These are phyloP conservation scores for Phenacoccus solenopsis DNA, from an alignment of 1,140 invertebrate species.

Conservation along the genomic window DNA sequence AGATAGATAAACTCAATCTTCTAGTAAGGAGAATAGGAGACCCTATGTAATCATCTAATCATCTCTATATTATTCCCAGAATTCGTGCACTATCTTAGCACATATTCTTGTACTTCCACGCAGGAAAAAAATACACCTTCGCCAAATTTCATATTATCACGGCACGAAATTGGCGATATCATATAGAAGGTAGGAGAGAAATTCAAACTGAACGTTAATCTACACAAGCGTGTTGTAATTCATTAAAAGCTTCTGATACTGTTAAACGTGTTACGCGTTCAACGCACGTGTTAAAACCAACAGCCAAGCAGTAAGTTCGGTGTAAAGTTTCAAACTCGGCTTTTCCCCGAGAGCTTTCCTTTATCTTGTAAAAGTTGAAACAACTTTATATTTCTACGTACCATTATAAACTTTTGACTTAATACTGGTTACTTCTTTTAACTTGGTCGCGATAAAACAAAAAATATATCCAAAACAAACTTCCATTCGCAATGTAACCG, in stretches of 20 bases:
- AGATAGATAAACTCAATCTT: no score
- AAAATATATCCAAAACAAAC: neutral
- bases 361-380: conserved; percentile 15
- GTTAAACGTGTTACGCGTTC: conserved; percentile 10
- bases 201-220: conserved; percentile 6
- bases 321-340: conserved; percentile 13
- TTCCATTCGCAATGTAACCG: neutral
- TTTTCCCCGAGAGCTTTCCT: conserved; percentile 13
- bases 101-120: no score
- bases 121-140: no score
- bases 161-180: no score
- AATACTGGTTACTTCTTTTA: conserved; percentile 10
- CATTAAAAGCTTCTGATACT: conserved; percentile 10
- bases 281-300: conserved; percentile 14
- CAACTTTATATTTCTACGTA: conserved; percentile 13
- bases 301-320: neutral
- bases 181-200: neutral
- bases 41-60: no score
- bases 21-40: no score
- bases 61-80: no score
- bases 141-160: no score
- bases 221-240: conserved; percentile 4
- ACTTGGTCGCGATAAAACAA: conserved; percentile 14
- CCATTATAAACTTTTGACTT: conserved; percentile 16
- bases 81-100: no score